phyloP scores from a whole-genome alignment of 2,888 invertebrate species.

The Erpobdella octoculata region DNA sequence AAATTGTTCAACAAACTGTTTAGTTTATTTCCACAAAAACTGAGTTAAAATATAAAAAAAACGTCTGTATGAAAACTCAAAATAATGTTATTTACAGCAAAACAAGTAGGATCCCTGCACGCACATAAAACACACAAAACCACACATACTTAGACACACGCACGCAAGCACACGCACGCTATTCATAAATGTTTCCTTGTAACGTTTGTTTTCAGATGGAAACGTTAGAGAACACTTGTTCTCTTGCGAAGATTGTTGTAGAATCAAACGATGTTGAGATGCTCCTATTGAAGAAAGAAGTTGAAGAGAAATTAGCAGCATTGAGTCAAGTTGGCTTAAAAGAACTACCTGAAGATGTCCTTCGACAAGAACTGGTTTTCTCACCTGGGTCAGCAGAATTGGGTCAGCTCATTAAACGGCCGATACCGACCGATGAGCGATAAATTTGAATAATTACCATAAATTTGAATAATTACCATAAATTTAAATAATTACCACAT shows the following conservation, averaged over 20 bases:
- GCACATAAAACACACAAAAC: background rate
- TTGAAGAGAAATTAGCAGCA: conserved; percentile 39
- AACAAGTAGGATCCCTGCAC: too few species aligned
- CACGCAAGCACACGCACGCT: background rate
- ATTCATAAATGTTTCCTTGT: background rate
- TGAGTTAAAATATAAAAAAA: too few species aligned
- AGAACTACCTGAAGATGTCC: background rate
- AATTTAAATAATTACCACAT: too few species aligned
- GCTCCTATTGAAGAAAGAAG: conserved; percentile 47
- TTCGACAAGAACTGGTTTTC: background rate
- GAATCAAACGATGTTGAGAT: conserved; percentile 48
- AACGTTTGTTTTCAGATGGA: conserved; percentile 40
- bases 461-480: too few species aligned
- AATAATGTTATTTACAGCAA: too few species aligned
- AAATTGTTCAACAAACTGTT: too few species aligned
- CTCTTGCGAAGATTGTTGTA: conserved; percentile 47
- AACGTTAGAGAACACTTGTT: conserved; percentile 44
- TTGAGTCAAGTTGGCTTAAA: background rate
- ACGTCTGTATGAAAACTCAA: too few species aligned
- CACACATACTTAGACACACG: conserved; percentile 10
- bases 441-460: too few species aligned
- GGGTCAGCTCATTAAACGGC: background rate
- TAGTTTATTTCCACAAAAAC: too few species aligned
- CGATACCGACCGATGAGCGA: background rate
- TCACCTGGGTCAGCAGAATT: conserved; percentile 1